A percentile compares a stretch with the other conserved stretches of the same genome.
Evolutionary conservation across 2,797 vertebrate genomes (phyloP).

Genomic region (Muscicapa striata): DNA sequence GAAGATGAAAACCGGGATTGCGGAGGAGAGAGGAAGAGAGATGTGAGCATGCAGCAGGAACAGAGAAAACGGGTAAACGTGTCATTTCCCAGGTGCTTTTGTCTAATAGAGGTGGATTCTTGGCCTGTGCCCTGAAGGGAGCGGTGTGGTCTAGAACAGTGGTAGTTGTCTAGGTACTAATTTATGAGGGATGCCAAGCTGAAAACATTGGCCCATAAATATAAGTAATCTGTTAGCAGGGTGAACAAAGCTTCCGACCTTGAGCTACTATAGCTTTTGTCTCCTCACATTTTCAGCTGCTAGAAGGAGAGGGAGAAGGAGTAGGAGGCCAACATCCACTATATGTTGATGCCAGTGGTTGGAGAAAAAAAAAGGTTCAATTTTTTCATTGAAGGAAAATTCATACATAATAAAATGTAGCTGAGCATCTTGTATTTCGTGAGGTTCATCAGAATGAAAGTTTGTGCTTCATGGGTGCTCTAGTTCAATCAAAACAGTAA

Average conservation of each 20-base stretch:
- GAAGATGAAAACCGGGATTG: conserved; percentile 33
- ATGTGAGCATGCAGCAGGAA: not conserved
- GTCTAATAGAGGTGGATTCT: not conserved
- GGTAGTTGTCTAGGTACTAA: not conserved
- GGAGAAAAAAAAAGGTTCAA: not conserved
- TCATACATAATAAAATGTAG: not conserved
- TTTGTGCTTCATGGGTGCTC: not conserved
- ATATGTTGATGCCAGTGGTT: not conserved
- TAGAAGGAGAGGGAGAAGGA: not conserved
- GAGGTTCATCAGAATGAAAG: not conserved
- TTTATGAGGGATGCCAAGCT: not conserved
- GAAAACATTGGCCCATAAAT: not conserved
- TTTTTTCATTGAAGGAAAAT: not conserved
- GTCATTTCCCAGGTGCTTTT: not conserved
- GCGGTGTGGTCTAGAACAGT: not conserved
- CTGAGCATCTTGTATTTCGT: not conserved
- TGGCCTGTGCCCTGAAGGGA: not conserved
- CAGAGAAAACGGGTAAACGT: not conserved
- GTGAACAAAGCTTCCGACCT: not conserved
- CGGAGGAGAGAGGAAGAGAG: not conserved
- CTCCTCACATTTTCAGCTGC: not conserved
- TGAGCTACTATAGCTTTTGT: not conserved
- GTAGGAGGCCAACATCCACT: not conserved
- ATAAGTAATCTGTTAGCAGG: not conserved
- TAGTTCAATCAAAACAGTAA: not conserved